Evolutionary conservation across 1,140 invertebrate genomes (phyloP), one percentile per base, ranked within the genome.

Genomic region (Spodoptera frugiperda): DNA sequence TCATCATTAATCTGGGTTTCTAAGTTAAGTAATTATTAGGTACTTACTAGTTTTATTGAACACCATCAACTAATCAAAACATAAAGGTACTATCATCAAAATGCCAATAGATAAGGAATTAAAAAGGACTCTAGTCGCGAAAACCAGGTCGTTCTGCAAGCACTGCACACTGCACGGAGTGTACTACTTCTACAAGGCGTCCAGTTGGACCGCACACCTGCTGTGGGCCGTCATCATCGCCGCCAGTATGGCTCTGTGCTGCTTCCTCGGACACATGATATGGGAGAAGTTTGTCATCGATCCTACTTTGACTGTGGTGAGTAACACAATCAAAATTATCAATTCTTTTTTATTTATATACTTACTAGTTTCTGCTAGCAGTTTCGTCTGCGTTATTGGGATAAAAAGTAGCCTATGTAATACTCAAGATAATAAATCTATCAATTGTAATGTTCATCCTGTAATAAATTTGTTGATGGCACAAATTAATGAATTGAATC

Each of bases 261-360:
- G 63, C 0, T 85, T 86, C 63, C 84, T 93, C 2, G 81, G 90
- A n/a, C 86, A 87, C 9, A 90, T 91, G 87, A 91, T 93, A 21
- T 92, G 89, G 89, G 65, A 79, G 6, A 89, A 89, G 49, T 92
- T 86, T 39, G 77, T 82, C 1, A 61, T 83, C 11, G 86, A 91
- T 76, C 91, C 91, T n/a, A 91, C 90, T 2, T 87, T 91, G 68
- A 93, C 87, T 72, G 87, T 93, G 49, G 89, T 91, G 76, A 89
- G 86, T 87, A 61, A 21, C 10, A 44, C 53, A 4, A 25, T 0
- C 25, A 25, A 25, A 25, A 25, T 25, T 25, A 25, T 25, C n/a
- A n/a, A n/a, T n/a, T n/a, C n/a, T n/a, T n/a, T n/a, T n/a, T n/a
- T n/a, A n/a, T n/a, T n/a, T n/a, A n/a, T n/a, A n/a, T n/a, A n/a